phyloP scores from a whole-genome alignment of 1,140 invertebrate species.

The Helicorthomorpha holstii region DNA sequence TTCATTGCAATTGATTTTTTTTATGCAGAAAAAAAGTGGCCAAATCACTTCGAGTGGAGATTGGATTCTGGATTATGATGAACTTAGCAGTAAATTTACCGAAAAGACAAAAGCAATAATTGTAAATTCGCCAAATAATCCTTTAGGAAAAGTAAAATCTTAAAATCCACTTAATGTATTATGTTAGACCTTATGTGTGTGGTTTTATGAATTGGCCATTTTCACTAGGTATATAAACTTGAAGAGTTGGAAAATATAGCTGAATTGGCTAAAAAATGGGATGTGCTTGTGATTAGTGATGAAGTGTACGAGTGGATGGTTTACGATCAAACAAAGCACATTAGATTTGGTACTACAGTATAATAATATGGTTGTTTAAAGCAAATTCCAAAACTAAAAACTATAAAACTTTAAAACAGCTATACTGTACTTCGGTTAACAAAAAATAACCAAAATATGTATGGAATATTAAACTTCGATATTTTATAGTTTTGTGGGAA shows the following conservation, averaged over 20 bases:
- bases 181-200: not conserved
- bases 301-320: constrained; percentile 98
- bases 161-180: no score
- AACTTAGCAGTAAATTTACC: constrained; percentile 69
- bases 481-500: no score
- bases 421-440: no score
- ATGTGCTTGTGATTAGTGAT: constrained; percentile 80
- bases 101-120: constrained; percentile 86
- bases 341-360: constrained; percentile 69
- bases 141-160: constrained; percentile 63
- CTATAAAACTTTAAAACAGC: no score
- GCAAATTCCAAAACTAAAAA: no score
- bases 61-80: constrained; percentile 71
- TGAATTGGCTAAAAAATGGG: constrained; percentile 73
- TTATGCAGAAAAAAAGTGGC: not conserved
- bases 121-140: constrained; percentile 92
- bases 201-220: constrained; percentile 18
- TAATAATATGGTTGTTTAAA: no score
- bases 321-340: constrained; percentile 72
- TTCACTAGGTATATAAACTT: constrained; percentile 26
- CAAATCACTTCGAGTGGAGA: constrained; percentile 49
- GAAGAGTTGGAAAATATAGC: constrained; percentile 54
- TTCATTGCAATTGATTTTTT: no score
- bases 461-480: no score
- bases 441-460: no score